Evolutionary conservation across 2,113 vertebrate genomes (phyloP).

Genomic region (Crotophaga sulcirostris): DNA sequence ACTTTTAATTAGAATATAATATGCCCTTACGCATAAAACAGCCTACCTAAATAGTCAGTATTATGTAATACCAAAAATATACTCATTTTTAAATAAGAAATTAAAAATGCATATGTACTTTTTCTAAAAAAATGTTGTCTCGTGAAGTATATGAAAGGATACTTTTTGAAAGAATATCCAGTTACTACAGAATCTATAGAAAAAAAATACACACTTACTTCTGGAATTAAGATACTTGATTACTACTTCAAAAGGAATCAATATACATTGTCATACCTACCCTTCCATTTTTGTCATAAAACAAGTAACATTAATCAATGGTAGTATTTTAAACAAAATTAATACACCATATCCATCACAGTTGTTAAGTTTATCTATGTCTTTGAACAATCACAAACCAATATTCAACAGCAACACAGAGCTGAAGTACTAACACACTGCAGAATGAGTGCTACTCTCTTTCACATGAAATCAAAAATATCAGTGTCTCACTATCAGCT

Average conservation of each 20-base stretch:
- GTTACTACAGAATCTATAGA: background rate
- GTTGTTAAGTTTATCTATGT: background rate
- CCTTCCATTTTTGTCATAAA: background rate
- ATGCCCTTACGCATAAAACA: background rate
- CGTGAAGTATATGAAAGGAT: background rate
- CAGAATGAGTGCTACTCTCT: background rate
- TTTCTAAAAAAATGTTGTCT: background rate
- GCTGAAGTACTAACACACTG: background rate
- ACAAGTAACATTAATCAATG: background rate
- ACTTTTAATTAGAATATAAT: background rate
- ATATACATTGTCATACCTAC: background rate
- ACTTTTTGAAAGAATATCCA: background rate
- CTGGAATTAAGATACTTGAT: background rate
- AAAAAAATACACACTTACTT: background rate
- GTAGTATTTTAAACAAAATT: background rate
- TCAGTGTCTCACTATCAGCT: background rate
- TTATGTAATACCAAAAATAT: background rate
- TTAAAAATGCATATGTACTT: background rate
- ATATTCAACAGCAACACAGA: background rate
- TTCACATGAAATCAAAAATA: background rate
- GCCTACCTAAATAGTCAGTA: background rate
- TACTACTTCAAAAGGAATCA: background rate
- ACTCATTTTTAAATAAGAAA: background rate
- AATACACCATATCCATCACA: background rate
- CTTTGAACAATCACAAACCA: background rate